These are phyloP conservation scores for Microhierax caerulescens DNA, from an alignment of 2,797 vertebrate species.

Conservation along the genomic window DNA sequence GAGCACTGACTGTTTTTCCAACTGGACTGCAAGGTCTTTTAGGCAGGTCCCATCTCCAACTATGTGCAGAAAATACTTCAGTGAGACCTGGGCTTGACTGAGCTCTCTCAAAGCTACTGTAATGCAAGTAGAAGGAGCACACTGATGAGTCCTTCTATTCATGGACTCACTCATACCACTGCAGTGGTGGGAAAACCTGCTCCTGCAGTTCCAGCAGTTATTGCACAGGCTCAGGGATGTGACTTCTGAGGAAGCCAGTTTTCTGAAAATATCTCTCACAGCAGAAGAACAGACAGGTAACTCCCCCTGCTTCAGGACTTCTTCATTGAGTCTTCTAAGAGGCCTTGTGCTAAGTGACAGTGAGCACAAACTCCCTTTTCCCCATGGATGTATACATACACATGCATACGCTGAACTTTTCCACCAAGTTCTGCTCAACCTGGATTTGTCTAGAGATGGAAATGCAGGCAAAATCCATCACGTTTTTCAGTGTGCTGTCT, in stretches of 20 bases:
- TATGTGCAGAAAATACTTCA: not conserved
- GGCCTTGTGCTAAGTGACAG: not conserved
- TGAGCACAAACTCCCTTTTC: not conserved
- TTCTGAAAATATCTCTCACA: not conserved
- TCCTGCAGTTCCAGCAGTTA: not conserved
- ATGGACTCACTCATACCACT: not conserved
- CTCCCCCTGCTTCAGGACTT: not conserved
- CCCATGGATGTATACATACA: not conserved
- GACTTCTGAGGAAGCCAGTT: not conserved
- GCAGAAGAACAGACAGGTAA: not conserved
- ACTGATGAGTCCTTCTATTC: not conserved
- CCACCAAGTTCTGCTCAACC: not conserved
- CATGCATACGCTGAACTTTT: not conserved
- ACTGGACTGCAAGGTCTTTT: not conserved
- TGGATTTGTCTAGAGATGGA: not conserved
- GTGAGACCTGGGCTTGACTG: not conserved
- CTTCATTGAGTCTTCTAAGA: not conserved
- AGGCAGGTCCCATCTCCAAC: not conserved
- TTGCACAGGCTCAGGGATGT: not conserved
- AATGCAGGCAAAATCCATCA: not conserved
- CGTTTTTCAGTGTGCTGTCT: not conserved
- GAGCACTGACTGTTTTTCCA: not conserved
- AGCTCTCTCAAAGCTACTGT: not conserved
- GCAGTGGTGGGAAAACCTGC: fast-evolving
- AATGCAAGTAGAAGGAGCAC: not conserved